phyloP scores from a whole-genome alignment of 2,113 vertebrate species.

The Ascaphus truei region DNA sequence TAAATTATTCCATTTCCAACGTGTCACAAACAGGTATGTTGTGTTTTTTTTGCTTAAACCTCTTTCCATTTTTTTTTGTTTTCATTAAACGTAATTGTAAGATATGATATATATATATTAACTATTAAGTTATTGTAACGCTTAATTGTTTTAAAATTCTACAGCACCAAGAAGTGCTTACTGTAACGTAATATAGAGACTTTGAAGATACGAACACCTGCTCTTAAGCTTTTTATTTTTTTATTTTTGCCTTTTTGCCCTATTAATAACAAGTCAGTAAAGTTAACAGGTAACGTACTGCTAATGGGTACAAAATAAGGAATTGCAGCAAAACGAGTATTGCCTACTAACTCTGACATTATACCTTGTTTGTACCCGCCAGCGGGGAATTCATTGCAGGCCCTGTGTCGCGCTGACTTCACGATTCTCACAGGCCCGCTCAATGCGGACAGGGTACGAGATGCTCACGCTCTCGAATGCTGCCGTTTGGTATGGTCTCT shows the following conservation, averaged over 20 bases:
- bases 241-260: conserved; percentile 69
- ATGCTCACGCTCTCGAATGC: conserved; percentile 99
- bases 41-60: conserved; percentile 41
- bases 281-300: conserved; percentile 99
- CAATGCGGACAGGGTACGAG: conserved; percentile 99
- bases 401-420: conserved; percentile 98
- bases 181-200: conserved; percentile 90
- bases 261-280: conserved; percentile 95
- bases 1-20: conserved; percentile 81
- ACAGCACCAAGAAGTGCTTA: conserved; percentile 97
- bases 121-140: conserved; percentile 69
- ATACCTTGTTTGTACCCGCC: conserved; percentile 99
- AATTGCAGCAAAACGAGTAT: conserved; percentile 89
- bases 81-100: conserved; percentile 60
- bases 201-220: conserved; percentile 83
- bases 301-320: conserved; percentile 98
- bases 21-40: conserved; percentile 82
- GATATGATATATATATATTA: conserved; percentile 64
- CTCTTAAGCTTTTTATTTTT: conserved; percentile 75
- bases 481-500: conserved; percentile 99
- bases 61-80: conserved; percentile 38
- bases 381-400: conserved; percentile 99
- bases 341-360: conserved; percentile 99
- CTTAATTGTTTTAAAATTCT: conserved; percentile 80
- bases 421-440: conserved; percentile 99